A percentile compares a stretch with the other conserved stretches of the same genome.
These are phyloP conservation scores for Hydrozoanthus tunicans DNA, from an alignment of 64 coral and sea anemone species.

Conservation along the genomic window DNA sequence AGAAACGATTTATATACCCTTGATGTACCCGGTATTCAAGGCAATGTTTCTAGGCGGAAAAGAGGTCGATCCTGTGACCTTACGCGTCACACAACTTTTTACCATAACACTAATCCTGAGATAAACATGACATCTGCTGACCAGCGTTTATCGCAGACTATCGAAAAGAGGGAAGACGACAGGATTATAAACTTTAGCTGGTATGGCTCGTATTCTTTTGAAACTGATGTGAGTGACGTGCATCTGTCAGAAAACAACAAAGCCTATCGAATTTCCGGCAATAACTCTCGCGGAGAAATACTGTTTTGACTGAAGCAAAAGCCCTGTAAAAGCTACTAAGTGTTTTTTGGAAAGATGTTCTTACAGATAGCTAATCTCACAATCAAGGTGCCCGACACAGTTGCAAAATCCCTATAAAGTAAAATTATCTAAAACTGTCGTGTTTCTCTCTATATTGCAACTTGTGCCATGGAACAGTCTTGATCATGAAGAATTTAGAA, in stretches of 20 bases:
- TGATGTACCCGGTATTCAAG: conserved; percentile 26
- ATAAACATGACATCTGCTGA: conserved; percentile 23
- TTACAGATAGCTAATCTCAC: too few species aligned
- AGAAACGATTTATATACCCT: conserved; percentile 29
- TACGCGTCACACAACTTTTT: conserved; percentile 9
- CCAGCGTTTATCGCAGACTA: conserved; percentile 11
- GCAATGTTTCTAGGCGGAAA: neutral
- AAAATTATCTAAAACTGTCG: too few species aligned
- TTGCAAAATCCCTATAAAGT: too few species aligned
- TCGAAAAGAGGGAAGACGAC: neutral
- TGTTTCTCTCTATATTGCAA: too few species aligned
- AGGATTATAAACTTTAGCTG: neutral
- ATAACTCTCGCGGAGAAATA: too few species aligned
- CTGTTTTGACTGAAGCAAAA: too few species aligned
- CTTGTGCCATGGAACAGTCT: too few species aligned
- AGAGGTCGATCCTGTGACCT: neutral
- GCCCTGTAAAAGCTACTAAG: too few species aligned
- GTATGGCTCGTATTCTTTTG: neutral
- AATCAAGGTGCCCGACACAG: too few species aligned
- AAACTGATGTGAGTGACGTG: neutral
- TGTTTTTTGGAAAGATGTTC: too few species aligned
- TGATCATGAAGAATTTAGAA: too few species aligned
- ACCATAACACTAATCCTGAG: conserved; percentile 15
- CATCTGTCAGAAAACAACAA: neutral
- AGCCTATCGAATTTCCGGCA: too few species aligned